Conservation (phyloP, 2,888 invertebrate genomes). For the Agrochola litura region DNA sequence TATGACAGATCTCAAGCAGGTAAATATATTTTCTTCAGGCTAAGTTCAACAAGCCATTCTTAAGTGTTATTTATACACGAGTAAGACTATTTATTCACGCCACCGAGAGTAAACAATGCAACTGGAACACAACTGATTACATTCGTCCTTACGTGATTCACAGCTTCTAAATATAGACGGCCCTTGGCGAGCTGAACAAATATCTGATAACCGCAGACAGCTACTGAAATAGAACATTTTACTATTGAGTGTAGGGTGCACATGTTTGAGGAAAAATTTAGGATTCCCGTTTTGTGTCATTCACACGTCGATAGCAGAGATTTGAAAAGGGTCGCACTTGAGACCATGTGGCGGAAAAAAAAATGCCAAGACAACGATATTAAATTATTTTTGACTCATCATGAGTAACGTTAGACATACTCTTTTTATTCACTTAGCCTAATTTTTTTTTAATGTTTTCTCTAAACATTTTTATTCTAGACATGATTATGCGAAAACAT, state of each 20-base stretch:
- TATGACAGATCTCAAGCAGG: not conserved
- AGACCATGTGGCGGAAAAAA: not conserved
- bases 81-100: constrained; percentile 44
- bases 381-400: not conserved
- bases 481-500: too few species aligned
- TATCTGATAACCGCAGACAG: constrained; percentile 59
- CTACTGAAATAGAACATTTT: constrained; percentile 61
- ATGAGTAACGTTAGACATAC: not conserved
- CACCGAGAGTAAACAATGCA: constrained; percentile 49
- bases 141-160: constrained; percentile 61
- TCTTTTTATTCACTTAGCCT: not conserved
- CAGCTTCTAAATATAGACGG: constrained; percentile 60
- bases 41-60: constrained; percentile 21
- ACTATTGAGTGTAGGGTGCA: constrained; percentile 27
- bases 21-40: not conserved
- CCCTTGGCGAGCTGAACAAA: constrained; percentile 59
- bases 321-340: not conserved
- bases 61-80: constrained; percentile 12
- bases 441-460: not conserved
- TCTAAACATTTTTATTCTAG: not conserved
- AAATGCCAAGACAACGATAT: not conserved
- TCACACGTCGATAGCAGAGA: not conserved
- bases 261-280: not conserved
- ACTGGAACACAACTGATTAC: constrained; percentile 56
- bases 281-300: constrained; percentile 18